Conservation (phyloP, 1,140 invertebrate species). For the Triops longicaudatus region DNA sequence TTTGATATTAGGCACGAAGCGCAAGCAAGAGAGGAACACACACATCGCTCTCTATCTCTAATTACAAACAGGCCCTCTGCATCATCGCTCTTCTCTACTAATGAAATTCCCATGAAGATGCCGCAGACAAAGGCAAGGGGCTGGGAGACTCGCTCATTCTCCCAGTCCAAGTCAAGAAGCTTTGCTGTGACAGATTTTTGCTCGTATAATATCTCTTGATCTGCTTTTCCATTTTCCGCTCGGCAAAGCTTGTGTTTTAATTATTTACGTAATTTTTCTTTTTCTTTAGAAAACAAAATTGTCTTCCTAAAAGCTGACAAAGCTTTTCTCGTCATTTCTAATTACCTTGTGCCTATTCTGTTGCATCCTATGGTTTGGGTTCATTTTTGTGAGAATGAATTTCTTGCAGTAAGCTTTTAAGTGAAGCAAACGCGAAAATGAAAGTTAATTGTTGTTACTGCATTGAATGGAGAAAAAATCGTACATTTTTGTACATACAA, state of each 20-base stretch:
- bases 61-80: slow-evolving; percentile 1
- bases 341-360: too few species aligned
- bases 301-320: neutral
- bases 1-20: neutral
- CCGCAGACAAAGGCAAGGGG: neutral
- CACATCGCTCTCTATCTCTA: neutral
- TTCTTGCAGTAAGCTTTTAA: too few species aligned
- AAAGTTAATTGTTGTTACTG: too few species aligned
- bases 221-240: slow-evolving; percentile 6
- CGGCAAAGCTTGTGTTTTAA: neutral
- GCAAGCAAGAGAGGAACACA: neutral
- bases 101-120: slow-evolving; percentile 4
- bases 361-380: too few species aligned
- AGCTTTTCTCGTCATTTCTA: too few species aligned
- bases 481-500: too few species aligned
- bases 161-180: neutral
- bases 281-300: neutral
- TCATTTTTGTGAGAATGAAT: too few species aligned
- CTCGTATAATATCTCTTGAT: neutral
- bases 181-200: neutral
- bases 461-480: too few species aligned
- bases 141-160: neutral
- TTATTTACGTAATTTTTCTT: neutral
- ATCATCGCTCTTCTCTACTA: slow-evolving; percentile 4
- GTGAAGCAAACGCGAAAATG: too few species aligned